Base-by-base conservation (phyloP, 2,113 vertebrate genomes). In the Nycticorax nycticorax region DNA sequence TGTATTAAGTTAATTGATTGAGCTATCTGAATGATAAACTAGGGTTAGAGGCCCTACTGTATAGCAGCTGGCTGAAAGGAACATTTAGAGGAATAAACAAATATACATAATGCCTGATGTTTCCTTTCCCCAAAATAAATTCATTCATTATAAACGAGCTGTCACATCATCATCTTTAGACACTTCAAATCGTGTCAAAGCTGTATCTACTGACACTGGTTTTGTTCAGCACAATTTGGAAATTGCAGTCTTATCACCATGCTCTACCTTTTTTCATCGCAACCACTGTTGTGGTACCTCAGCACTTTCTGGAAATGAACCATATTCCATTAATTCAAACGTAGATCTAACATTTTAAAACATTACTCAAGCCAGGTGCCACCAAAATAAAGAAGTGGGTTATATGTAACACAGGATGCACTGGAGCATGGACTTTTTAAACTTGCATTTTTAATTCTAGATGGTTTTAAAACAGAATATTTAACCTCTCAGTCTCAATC, bases 41-140 rank as follows among this genome's bases (percentile, higher is more conserved):
- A 62, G 30, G 59, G 48, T 45, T 27, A 56, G 41, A 91, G 37
- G 45, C 27, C 60, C 6, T 17, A n/a, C 16, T 55, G 30, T 68
- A 88, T 1, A 68, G 69, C 39, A 93, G 56, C n/a, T 55, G 57
- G 37, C 39, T 89, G 56, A 71, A 86, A 90, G 63, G 33, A 89
- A 53, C 16, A 10, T 75, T 88, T 50, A 81, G 33, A 94, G 66
- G 39, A 86, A 92, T 71, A 90, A 91, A 86, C 43, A 94, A 85
- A 86, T 52, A 84, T 6, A 77, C 16, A 35, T 43, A 67, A 88
- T 43, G 56, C 30, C 59, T 84, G 76, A 35, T 5, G 1, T 60
- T 93, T 87, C 76, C 60, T 27, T 63, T 91, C 39, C 79, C 52
- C 37, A 52, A 83, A 95, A 96, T 88, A 91, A 94, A 93, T 91